phyloP scores from a whole-genome alignment of 92 coral and sea anemone species.

The Nematostella vectensis region DNA sequence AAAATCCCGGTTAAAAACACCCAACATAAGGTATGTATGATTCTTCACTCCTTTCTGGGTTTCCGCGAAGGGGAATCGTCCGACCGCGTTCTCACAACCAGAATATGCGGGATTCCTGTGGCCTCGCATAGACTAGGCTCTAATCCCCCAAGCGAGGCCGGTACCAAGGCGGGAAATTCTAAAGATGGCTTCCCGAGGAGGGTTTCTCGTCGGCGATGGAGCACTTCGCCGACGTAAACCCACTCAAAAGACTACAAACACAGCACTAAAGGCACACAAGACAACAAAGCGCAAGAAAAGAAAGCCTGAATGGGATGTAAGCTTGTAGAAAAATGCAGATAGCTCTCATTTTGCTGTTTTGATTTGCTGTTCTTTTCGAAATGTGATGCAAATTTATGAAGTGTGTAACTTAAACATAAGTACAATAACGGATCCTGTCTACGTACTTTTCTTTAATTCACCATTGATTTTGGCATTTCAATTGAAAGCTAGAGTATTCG shows the following conservation, averaged over 20 bases:
- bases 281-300: constrained; percentile 56
- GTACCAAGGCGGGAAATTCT: constrained; percentile 46
- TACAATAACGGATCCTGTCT: too few species aligned
- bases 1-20: too few species aligned
- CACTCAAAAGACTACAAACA: constrained; percentile 24
- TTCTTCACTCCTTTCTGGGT: too few species aligned
- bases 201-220: constrained; percentile 56
- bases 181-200: constrained; percentile 90
- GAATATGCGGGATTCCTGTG: background rate
- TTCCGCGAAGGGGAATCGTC: too few species aligned
- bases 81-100: too few species aligned
- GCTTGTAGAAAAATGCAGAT: constrained; percentile 20
- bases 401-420: too few species aligned
- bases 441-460: too few species aligned
- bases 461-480: too few species aligned
- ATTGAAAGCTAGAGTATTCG: too few species aligned
- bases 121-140: background rate
- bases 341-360: background rate
- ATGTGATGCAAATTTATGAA: background rate
- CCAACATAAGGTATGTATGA: too few species aligned
- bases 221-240: constrained; percentile 54
- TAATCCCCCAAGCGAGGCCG: constrained; percentile 12
- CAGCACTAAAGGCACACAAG: constrained; percentile 41
- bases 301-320: constrained; percentile 95
- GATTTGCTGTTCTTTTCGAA: background rate